Evolutionary conservation across 2,113 vertebrate genomes (phyloP), one percentile per base, ranked within the genome.

Genomic region (Amblyornis subalaris): DNA sequence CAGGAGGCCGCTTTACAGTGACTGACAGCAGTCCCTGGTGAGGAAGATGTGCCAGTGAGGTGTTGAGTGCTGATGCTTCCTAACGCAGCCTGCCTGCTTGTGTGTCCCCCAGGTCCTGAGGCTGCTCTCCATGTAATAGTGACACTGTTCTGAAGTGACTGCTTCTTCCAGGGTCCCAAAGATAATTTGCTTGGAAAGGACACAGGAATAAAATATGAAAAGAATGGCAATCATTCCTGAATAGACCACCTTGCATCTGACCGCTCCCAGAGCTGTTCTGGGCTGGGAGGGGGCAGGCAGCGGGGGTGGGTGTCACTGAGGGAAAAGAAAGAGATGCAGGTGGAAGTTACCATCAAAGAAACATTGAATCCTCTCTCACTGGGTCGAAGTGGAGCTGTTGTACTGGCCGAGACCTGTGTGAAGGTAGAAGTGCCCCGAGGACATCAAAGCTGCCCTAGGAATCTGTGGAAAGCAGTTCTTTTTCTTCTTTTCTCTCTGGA

Each of bases 211-310:
- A 69, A 82, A 47, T 55, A 16, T 0, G 2, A 50, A 83, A 54
- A 70, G 25, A 25, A 29, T 67, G 15, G 14, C 0, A 0, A 29
- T 54, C 9, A 16, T 78, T 69, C 42, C 31, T 74, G 62, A 65
- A 75, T 36, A 83, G 60, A 57, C 8, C 16, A 9, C 18, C 15
- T 74, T 33, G 50, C 0, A 8, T 33, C 53, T 69, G 57, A 21
- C 53, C 6, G 9, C 26, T 50, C 6, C 35, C 51, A 24, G 23
- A 89, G n/a, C 35, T 66, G 62, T 7, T 99, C 98, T 99, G 93
- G 9, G 12, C 33, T 14, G 12, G 40, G 36, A 7, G 17, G 19
- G 25, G 26, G 14, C 24, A 54, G 47, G 40, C 11, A 24, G 53
- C 0, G 0, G 53, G 17, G 19, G 42, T 7, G 22, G 4, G 4